Evolutionary conservation across 2,888 invertebrate genomes (phyloP).

Genomic region (Erynnis tages): DNA sequence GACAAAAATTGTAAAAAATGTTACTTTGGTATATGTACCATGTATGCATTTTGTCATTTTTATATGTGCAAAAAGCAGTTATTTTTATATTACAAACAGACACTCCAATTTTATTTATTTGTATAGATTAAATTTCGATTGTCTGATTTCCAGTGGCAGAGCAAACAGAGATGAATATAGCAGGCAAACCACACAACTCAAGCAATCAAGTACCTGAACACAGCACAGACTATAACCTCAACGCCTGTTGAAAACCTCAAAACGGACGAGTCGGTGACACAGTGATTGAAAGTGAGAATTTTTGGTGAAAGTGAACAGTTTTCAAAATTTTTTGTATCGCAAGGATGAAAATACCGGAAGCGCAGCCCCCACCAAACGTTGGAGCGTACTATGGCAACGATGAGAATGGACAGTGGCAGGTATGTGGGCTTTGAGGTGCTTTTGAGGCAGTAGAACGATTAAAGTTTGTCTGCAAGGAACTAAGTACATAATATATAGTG

Average conservation of each 20-base stretch:
- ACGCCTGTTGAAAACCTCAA: neutral
- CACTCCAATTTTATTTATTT: no score
- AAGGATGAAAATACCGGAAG: slow-evolving; percentile 77
- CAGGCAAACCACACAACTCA: slow-evolving; percentile 41
- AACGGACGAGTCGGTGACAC: neutral
- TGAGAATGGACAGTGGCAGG: slow-evolving; percentile 76
- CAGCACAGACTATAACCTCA: slow-evolving; percentile 9
- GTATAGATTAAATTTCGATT: no score
- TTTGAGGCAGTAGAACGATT: no score
- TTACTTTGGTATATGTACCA: no score
- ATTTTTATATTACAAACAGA: no score
- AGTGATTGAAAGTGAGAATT: neutral
- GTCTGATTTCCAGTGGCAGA: slow-evolving; percentile 34
- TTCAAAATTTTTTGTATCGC: slow-evolving; percentile 38
- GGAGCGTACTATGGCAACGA: slow-evolving; percentile 74
- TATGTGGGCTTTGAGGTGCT: slow-evolving; percentile 34
- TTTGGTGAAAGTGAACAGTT: neutral
- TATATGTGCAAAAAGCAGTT: no score
- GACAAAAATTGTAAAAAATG: no score
- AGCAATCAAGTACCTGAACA: slow-evolving; percentile 47
- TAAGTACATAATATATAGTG: no score
- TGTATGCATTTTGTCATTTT: no score
- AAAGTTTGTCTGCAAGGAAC: no score
- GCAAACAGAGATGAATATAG: slow-evolving; percentile 66
- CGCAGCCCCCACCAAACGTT: slow-evolving; percentile 61